Conservation (phyloP, 2,797 vertebrate species). For the Pithecia hirsuta region DNA sequence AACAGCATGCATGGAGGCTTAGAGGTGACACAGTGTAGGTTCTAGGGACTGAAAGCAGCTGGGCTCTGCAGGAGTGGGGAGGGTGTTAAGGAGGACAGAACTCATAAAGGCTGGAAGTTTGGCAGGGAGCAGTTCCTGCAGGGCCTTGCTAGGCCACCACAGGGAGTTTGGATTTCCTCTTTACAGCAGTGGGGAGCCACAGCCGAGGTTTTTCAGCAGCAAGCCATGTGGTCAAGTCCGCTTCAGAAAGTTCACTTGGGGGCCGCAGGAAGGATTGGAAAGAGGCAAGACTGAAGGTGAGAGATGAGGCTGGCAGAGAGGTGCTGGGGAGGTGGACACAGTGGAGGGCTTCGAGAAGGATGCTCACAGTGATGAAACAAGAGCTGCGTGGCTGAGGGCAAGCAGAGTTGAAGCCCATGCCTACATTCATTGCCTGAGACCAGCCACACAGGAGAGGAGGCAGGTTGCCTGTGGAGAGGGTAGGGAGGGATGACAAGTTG, state of each 20-base stretch:
- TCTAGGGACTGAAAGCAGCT: background rate
- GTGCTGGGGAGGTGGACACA: background rate
- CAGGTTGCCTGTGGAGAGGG: fast-evolving
- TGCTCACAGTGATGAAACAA: fast-evolving
- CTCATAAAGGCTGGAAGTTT: fast-evolving
- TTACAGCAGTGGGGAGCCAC: background rate
- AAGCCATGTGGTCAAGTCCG: background rate
- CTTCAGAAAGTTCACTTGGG: background rate
- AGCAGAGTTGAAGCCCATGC: background rate
- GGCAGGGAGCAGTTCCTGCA: background rate
- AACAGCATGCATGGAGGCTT: background rate
- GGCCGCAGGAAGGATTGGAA: background rate
- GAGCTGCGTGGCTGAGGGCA: background rate
- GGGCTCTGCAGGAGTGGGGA: no score
- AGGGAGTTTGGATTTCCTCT: background rate
- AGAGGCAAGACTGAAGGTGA: background rate
- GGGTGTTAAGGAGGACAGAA: background rate
- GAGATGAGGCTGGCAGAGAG: background rate
- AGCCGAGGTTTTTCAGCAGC: background rate
- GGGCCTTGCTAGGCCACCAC: background rate
- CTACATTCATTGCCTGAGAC: background rate
- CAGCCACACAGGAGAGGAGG: background rate
- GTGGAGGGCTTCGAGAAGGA: background rate
- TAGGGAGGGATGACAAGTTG: no score
- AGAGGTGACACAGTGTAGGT: background rate